A percentile compares a stretch with the other conserved stretches of the same genome.
phyloP scores from a whole-genome alignment of 1,140 invertebrate genomes.

The Heterodera schachtii region DNA sequence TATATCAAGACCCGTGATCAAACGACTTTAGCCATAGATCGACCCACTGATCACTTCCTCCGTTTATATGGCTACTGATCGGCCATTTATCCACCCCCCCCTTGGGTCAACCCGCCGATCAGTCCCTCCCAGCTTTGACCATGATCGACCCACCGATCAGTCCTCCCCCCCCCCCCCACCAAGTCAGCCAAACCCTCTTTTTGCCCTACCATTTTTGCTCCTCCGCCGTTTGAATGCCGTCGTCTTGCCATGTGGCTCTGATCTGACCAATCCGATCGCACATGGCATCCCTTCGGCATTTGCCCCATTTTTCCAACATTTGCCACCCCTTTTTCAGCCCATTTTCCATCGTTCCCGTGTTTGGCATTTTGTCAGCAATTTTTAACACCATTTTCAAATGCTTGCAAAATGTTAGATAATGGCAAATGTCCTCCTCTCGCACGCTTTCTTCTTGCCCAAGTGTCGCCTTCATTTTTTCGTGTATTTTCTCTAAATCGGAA shows the following conservation, averaged over 20 bases:
- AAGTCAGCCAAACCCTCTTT: no score
- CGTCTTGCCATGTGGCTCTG: not conserved
- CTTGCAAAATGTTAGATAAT: not conserved
- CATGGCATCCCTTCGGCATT: not conserved
- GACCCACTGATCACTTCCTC: no score
- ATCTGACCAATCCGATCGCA: not conserved
- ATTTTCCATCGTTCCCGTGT: not conserved
- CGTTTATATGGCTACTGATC: no score
- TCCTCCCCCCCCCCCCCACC: no score
- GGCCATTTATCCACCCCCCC: no score
- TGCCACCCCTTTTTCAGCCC: not conserved
- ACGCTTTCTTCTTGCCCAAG: not conserved
- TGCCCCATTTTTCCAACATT: not conserved
- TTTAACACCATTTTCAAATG: not conserved
- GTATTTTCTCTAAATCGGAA: not conserved
- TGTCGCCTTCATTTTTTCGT: not conserved
- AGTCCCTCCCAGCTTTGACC: no score
- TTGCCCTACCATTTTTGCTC: not conserved
- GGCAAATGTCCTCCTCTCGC: not conserved
- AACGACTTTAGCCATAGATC: no score
- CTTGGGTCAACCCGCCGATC: no score
- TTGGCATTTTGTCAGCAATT: not conserved
- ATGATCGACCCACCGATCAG: no score
- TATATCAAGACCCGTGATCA: no score
- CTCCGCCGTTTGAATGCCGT: not conserved